These are phyloP conservation scores for Passer domesticus DNA, from an alignment of 2,113 vertebrate genomes.

Conservation along the genomic window DNA sequence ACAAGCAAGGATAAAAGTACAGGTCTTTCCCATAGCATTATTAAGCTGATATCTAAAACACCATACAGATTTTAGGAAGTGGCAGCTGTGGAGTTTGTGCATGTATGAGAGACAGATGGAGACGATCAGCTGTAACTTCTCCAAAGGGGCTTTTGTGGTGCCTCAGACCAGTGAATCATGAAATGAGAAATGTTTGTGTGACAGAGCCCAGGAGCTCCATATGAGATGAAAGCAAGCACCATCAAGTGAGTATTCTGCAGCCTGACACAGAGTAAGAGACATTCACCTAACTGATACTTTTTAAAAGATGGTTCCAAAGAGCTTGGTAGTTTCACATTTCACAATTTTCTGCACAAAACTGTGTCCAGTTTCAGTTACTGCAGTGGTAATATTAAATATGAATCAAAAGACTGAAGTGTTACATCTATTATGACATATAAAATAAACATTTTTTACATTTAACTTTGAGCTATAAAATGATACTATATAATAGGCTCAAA, in stretches of 20 bases:
- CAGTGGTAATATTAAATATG: not conserved
- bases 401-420: not conserved
- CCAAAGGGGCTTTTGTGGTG: conserved; percentile 31
- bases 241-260: not conserved
- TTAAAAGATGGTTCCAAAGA: not conserved
- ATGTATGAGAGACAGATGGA: conserved; percentile 38
- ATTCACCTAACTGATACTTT: not conserved
- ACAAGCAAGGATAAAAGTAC: not conserved
- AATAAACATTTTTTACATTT: not conserved
- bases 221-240: not conserved
- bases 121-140: conserved; percentile 36
- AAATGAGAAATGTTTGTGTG: conserved; percentile 53
- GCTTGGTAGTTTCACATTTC: not conserved
- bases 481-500: not conserved
- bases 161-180: conserved; percentile 48
- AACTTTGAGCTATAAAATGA: not conserved
- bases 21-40: not conserved
- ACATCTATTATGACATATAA: not conserved
- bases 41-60: not conserved
- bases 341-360: not conserved
- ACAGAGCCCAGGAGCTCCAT: not conserved
- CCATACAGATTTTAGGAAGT: not conserved
- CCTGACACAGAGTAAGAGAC: not conserved
- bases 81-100: not conserved
- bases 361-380: not conserved